These are phyloP conservation scores for Cyprinus carpio DNA, from an alignment of 2,113 vertebrate genomes.

Conservation along the genomic window DNA sequence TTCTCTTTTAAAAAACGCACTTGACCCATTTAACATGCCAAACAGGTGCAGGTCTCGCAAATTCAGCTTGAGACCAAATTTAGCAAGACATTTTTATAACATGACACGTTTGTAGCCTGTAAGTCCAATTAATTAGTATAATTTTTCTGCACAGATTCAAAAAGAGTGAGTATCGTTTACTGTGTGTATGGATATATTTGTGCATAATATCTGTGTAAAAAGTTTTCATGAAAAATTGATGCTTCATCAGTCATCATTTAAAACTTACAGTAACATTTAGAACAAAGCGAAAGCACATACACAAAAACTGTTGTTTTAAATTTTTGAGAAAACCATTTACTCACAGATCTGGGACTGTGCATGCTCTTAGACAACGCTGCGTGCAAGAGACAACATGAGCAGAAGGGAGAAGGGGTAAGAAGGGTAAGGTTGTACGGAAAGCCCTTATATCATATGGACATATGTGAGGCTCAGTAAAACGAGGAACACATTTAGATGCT, in stretches of 20 bases:
- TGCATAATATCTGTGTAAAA: neutral
- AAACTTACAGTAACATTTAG: neutral
- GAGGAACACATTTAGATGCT: neutral
- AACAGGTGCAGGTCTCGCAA: neutral
- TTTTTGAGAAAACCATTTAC: neutral
- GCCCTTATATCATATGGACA: neutral
- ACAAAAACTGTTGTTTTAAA: neutral
- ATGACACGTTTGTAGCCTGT: neutral
- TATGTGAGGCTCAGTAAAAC: neutral
- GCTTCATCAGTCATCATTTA: neutral
- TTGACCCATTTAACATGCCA: neutral
- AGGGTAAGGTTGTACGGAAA: neutral
- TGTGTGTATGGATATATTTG: neutral
- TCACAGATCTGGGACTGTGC: neutral
- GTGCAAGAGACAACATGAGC: neutral
- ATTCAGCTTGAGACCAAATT: conserved; percentile 8
- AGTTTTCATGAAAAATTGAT: neutral
- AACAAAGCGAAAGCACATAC: neutral
- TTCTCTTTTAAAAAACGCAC: conserved; percentile 27
- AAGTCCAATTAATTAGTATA: neutral
- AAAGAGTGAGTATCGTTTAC: no score
- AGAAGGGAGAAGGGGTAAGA: neutral
- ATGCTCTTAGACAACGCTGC: neutral
- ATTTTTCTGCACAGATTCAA: neutral
- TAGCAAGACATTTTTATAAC: neutral